Percentiles rank a stretch among this genome's conserved stretches.
These are phyloP conservation scores for Rhyzopertha dominica DNA, from an alignment of 1,140 invertebrate species.

Conservation along the genomic window DNA sequence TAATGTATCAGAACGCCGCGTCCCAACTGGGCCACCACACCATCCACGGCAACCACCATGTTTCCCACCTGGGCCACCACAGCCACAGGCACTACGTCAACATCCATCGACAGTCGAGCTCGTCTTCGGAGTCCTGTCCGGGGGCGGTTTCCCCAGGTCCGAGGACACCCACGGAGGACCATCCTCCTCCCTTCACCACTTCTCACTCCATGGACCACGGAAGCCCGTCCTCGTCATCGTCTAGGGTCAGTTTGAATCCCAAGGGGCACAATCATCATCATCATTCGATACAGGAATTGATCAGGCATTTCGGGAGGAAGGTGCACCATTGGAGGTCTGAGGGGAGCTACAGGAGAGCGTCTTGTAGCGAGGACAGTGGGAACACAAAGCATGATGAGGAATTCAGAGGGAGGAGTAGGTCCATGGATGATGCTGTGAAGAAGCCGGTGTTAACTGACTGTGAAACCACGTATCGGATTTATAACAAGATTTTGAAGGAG, in stretches of 20 bases:
- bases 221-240: constrained; percentile 44
- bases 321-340: constrained; percentile 55
- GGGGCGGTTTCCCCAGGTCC: too few relatives aligned
- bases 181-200: too few relatives aligned
- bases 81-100: too few relatives aligned
- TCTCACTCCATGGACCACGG: too few relatives aligned
- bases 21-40: too few relatives aligned
- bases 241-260: constrained; percentile 34
- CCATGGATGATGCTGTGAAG: constrained; percentile 61
- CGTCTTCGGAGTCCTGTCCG: too few relatives aligned
- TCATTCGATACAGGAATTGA: constrained; percentile 66
- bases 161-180: too few relatives aligned
- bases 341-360: constrained; percentile 39
- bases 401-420: constrained; percentile 70
- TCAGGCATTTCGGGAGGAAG: constrained; percentile 64
- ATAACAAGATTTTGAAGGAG: constrained; percentile 73
- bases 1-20: too few relatives aligned
- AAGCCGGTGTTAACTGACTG: constrained; percentile 54
- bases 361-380: constrained; percentile 46
- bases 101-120: too few relatives aligned
- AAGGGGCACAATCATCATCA: constrained; percentile 50
- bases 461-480: constrained; percentile 75
- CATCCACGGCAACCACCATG: too few relatives aligned
- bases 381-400: constrained; percentile 52
- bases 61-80: too few relatives aligned